Base-by-base conservation (phyloP, 2,113 vertebrate species). In the Desmodus rotundus region DNA sequence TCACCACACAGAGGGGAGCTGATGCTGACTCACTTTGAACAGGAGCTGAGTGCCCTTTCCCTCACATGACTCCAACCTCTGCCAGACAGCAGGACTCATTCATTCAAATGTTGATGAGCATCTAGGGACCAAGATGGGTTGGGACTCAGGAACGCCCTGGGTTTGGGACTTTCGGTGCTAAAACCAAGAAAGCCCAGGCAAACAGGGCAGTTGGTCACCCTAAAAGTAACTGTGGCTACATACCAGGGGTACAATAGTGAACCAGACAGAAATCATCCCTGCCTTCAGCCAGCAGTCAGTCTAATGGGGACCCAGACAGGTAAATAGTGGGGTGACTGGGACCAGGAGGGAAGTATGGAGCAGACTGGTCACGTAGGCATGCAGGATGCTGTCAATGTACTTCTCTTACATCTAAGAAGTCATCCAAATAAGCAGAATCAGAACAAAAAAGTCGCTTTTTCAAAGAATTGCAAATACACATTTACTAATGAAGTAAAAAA, bases 331-430 rank as follows among this genome's bases (percentile, higher is more conserved):
- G 43, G 14, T 10, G 1, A 45, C 78, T 7, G 20, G 31, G 50
- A 58, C 31, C 10, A 38, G 20, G n/a, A 83, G 31, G 7, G 16
- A 7, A 1, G 7, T 2, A 26, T 0, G 0, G 2, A 0, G 4
- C 38, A 5, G 2, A 33, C 43, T 20, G 12, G 45, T 0, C 50
- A 6, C 63, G 20, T 3, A 54, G 50, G 20, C 33, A 4, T 7
- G 2, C 38, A 56, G 33, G 28, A 15, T 36, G 38, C 1, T 31
- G 2, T 38, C 28, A 9, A 5, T 26, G 45, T 16, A 36, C 5
- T 77, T 77, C 61, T 47, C 54, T 74, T 28, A 43, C 6, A 14
- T 70, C 36, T 72, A 65, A 74, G 73, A 93, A 72, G 58, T 38
- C 77, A 96, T 54, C 87, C 58, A 45, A 90, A 54, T 38, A 41